phyloP scores from a whole-genome alignment of 2,113 vertebrate genomes.

The Hiodon tergisus region DNA sequence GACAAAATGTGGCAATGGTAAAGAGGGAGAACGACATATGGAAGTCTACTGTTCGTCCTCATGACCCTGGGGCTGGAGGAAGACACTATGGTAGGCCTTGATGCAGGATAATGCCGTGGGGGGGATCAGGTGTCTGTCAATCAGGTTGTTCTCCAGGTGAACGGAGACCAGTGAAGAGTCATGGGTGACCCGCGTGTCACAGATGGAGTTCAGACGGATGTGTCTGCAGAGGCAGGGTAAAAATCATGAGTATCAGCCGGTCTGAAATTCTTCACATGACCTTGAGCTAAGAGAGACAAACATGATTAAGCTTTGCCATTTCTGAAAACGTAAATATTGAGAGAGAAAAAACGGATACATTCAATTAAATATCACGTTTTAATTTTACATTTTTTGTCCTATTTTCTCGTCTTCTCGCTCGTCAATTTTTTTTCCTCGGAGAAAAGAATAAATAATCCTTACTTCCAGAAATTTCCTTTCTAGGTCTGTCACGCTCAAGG shows the following conservation, averaged over 20 bases:
- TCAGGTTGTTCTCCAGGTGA: constrained; percentile 71
- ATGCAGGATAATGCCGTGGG: constrained; percentile 65
- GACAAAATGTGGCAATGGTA: neutral
- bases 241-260: neutral
- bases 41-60: constrained; percentile 3
- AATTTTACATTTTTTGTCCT: neutral
- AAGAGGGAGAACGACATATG: neutral
- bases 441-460: neutral
- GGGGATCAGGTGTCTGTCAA: constrained; percentile 54
- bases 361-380: neutral
- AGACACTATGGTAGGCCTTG: constrained; percentile 46
- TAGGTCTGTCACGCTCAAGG: neutral
- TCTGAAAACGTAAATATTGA: too few species aligned
- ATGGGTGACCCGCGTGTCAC: constrained; percentile 57
- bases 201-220: constrained; percentile 65
- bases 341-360: neutral
- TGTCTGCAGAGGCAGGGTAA: constrained; percentile 45
- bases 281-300: neutral
- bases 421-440: neutral
- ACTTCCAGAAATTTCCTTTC: neutral
- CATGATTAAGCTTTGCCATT: too few species aligned
- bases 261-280: neutral
- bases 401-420: neutral
- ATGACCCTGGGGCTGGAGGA: constrained; percentile 58
- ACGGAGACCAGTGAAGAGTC: constrained; percentile 60